Evolutionary conservation across 1,140 invertebrate genomes (phyloP), one percentile per base, ranked within the genome.

Genomic region (Lepidurus apus): DNA sequence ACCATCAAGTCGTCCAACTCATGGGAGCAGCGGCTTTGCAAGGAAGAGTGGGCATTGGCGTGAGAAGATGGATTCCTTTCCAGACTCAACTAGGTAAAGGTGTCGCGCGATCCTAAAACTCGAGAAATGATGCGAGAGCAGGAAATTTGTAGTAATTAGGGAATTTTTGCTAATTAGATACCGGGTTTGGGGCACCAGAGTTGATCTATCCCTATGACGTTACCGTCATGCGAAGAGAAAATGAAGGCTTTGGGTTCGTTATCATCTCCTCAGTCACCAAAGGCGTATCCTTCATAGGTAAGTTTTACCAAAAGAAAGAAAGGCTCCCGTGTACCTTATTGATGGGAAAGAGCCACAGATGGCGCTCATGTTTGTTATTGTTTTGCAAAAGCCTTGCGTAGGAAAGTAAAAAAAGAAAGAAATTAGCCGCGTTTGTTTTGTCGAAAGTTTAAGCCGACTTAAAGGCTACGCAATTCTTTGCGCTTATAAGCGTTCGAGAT

Each of bases 201-300:
- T 74, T 73, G 76, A 75, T 78, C 42, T 85, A 86, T 78, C 88
- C 89, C 0, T 95, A 96, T 82, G 94, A 97, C 83, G 93, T 97
- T 11, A 91, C 93, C 10, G 93, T 99, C 0, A 93, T 91, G 53
- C 88, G 97, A 77, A 91, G 91, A 84, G 95, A 98, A 82, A 94
- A 92, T 79, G 97, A 99, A 87, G 97, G 97, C 10, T 99, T 99
- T 86, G 98, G 97, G 24, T 99, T 99, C 86, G 96, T 99, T 26
- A 98, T 99, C 77, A 98, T 99, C 82, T 98, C 97, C 0, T 98
- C 96, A 11, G 93, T 96, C 1, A 96, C 96, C 81, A 95, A 94
- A 87, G 91, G 93, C 79, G 94, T 95, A 44, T 95, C 95, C 1
- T 96, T 95, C 43, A 98, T 98, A 83, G 96, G 96, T 92, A 89